Base-by-base conservation (phyloP, 2,888 invertebrate species). In the Panzeria rudis region DNA sequence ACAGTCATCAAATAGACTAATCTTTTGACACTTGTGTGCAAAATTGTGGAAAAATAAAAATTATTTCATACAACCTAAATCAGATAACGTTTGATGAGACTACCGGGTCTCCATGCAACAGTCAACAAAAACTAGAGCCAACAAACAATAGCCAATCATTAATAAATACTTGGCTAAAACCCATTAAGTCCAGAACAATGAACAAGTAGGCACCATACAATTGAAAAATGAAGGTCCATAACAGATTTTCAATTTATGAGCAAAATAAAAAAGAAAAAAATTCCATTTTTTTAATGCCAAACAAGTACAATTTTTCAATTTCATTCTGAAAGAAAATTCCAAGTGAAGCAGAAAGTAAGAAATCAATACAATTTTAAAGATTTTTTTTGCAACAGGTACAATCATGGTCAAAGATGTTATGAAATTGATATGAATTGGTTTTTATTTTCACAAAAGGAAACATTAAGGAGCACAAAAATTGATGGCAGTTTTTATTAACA, bases 181-280 rank as follows among this genome's bases (percentile, higher is more conserved):
- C 44, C 77, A 84, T 83, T 77, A 81, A 76, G 78, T 44, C 23
- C 61, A 35, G 62, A 64, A 85, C 78, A 85, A 78, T 73, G 17
- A 25, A 47, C 35, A 44, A 38, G 15, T 23, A 68, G 25, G 52
- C 52, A 64, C 0, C 54, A 64, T 38, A 44, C 61, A 62, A 75
- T 56, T 54, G 80, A 71, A 25, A 68, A 25, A 81, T 61, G 35
- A 66, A 52, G 44, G 66, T 68, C 73, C 84, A 66, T 50, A 86
- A 81, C 87, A 84, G 82, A 87, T 87, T 86, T 87, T 41, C 62
- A 84, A 87, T 84, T 86, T 87, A 87, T 86, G 84, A 71, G 66
- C 69, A 71, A 80, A 56, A 50, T 20, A 29, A 3, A 5, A 17
- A 25, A 38, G 20, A 64, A 29, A 75, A 78, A 35, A 47, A 44